Conservation (phyloP, 2,888 invertebrate genomes). For the Drosophila flavopinicola region DNA sequence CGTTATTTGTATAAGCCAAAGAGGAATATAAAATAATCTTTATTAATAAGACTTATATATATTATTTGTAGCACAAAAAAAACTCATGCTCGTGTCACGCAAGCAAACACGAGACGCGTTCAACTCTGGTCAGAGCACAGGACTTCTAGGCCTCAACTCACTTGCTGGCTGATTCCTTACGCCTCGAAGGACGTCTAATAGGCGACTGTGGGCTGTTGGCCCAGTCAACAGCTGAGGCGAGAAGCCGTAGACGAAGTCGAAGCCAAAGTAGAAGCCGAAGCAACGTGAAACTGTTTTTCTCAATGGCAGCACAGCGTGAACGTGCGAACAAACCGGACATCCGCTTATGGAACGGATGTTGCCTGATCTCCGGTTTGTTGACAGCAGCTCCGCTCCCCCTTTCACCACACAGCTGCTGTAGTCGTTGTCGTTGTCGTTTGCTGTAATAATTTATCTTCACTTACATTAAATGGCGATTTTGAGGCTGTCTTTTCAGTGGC, state of each 20-base stretch:
- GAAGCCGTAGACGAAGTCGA: no score
- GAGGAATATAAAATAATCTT: no score
- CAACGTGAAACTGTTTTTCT: slow-evolving; percentile 37
- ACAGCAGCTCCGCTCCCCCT: slow-evolving; percentile 44
- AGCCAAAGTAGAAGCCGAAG: background rate
- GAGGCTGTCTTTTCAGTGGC: slow-evolving; percentile 39
- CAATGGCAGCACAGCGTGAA: slow-evolving; percentile 60
- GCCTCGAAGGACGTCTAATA: background rate
- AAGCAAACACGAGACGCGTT: background rate
- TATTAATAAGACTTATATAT: no score
- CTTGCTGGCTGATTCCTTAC: no score
- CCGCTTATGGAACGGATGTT: slow-evolving; percentile 74
- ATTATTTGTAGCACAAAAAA: no score
- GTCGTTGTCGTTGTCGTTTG: slow-evolving; percentile 11
- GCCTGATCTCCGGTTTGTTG: slow-evolving; percentile 74
- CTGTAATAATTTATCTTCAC: slow-evolving; percentile 69
- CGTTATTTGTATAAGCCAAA: no score
- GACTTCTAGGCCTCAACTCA: slow-evolving; percentile 6
- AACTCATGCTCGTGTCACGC: background rate
- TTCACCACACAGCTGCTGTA: slow-evolving; percentile 7
- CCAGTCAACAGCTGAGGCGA: background rate
- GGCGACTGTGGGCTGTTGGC: background rate
- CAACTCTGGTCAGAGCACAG: no score
- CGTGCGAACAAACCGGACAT: slow-evolving; percentile 76
- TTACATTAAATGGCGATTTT: slow-evolving; percentile 68